phyloP scores from a whole-genome alignment of 1,140 invertebrate genomes.

The Drosophila virilis region DNA sequence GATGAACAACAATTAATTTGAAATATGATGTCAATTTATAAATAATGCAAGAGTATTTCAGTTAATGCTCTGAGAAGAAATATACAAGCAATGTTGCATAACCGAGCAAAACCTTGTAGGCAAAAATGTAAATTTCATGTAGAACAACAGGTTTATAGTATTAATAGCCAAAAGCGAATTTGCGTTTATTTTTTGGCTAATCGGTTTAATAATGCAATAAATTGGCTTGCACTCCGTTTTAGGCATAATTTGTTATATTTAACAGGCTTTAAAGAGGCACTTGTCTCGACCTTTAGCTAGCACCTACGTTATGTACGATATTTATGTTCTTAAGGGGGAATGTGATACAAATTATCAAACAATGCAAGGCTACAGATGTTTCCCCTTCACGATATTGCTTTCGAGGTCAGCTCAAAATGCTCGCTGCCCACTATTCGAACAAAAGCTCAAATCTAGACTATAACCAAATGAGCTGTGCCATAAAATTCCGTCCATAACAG shows the following conservation, averaged over 20 bases:
- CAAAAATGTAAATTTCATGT: background rate
- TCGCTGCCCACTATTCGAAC: conserved; percentile 11
- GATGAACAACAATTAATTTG: conserved; percentile 11
- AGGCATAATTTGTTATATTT: conserved; percentile 5
- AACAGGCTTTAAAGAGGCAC: conserved; percentile 11
- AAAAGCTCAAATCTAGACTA: conserved; percentile 15
- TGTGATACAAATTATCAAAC: conserved; percentile 30
- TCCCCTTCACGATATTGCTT: conserved; percentile 34
- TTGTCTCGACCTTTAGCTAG: conserved; percentile 11
- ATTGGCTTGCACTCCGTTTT: conserved; percentile 21
- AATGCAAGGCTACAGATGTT: conserved; percentile 42
- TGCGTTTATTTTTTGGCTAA: conserved; percentile 29
- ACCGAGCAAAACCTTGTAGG: conserved; percentile 9
- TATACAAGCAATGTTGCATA: conserved; percentile 8
- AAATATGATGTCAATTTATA: conserved; percentile 15
- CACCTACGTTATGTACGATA: background rate
- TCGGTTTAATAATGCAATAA: background rate
- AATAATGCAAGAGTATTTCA: background rate
- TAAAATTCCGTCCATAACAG: conserved; percentile 39
- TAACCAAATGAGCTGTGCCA: conserved; percentile 44
- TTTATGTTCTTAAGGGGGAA: conserved; percentile 27
- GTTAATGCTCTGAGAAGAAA: conserved; percentile 1
- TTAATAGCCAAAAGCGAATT: conserved; percentile 11
- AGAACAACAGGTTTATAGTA: conserved; percentile 2
- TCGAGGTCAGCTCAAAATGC: conserved; percentile 14